Evolutionary conservation across 2,113 vertebrate species (phyloP).

Genomic region (Suricata suricatta): DNA sequence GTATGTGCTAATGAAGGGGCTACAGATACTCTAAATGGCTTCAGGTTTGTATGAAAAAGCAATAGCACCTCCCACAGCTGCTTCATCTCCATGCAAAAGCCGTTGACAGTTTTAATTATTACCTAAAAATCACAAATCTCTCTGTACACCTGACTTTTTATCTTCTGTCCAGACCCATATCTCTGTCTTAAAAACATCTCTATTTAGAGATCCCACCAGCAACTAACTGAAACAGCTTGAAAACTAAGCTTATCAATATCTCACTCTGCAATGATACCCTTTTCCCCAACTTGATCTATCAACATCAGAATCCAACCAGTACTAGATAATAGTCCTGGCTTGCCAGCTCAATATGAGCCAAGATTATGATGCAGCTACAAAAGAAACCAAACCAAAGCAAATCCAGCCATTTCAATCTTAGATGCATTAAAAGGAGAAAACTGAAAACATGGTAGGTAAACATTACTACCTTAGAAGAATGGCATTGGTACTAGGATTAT

Average conservation of each 20-base stretch:
- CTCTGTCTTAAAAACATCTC: constrained; percentile 5
- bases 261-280: neutral
- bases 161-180: neutral
- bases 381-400: neutral
- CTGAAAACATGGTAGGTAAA: neutral
- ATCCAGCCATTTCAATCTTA: neutral
- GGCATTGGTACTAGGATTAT: neutral
- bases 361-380: constrained; percentile 13
- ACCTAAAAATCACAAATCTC: constrained; percentile 47
- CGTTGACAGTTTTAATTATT: constrained; percentile 26
- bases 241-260: constrained; percentile 3
- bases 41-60: neutral
- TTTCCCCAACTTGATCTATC: neutral
- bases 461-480: neutral
- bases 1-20: neutral
- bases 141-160: constrained; percentile 29
- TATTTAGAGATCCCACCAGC: constrained; percentile 21
- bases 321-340: neutral
- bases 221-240: neutral
- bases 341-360: neutral
- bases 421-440: neutral
- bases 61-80: neutral
- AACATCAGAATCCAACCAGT: neutral
- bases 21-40: neutral
- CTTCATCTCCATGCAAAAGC: constrained; percentile 44